Percentiles rank a stretch among this genome's conserved stretches.
phyloP scores from a whole-genome alignment of 2,888 invertebrate genomes.

The Chymomyza fuscimana region DNA sequence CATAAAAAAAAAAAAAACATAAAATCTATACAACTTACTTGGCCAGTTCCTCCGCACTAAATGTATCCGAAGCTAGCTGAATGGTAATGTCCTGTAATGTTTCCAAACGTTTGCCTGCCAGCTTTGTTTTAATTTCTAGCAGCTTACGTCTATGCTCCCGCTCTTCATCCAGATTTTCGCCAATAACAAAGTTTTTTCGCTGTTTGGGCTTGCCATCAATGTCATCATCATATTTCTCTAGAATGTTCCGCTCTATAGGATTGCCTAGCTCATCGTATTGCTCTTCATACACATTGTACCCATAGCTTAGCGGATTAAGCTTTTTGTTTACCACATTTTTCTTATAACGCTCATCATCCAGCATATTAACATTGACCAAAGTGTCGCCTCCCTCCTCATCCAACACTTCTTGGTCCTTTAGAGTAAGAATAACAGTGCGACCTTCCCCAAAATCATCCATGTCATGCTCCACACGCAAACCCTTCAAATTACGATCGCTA shows the following conservation, averaged over 20 bases:
- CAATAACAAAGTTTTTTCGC: conserved; percentile 87
- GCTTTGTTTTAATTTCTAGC: conserved; percentile 82
- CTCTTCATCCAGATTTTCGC: conserved; percentile 83
- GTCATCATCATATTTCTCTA: conserved; percentile 97
- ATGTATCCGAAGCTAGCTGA: conserved; percentile 92
- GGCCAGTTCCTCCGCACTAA: conserved; percentile 90
- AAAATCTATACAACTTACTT: conserved; percentile 81
- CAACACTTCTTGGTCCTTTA: conserved; percentile 95
- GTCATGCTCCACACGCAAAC: conserved; percentile 93
- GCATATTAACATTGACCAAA: conserved; percentile 93
- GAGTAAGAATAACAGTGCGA: conserved; percentile 91
- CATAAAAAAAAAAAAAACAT: not conserved
- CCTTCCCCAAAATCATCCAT: conserved; percentile 87
- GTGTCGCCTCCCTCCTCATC: conserved; percentile 93
- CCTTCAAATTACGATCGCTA: conserved; percentile 86
- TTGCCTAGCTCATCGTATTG: conserved; percentile 86
- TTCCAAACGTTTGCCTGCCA: conserved; percentile 86
- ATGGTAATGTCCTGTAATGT: conserved; percentile 85
- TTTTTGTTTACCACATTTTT: conserved; percentile 92
- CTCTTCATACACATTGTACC: conserved; percentile 90
- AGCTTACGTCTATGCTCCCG: conserved; percentile 80
- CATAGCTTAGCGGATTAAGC: conserved; percentile 90
- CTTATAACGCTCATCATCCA: conserved; percentile 91
- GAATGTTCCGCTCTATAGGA: conserved; percentile 84
- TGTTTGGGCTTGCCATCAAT: conserved; percentile 82